Percentiles rank a stretch among this genome's conserved stretches.
Evolutionary conservation across 2,113 vertebrate species (phyloP).

Genomic region (Carassius gibelio): DNA sequence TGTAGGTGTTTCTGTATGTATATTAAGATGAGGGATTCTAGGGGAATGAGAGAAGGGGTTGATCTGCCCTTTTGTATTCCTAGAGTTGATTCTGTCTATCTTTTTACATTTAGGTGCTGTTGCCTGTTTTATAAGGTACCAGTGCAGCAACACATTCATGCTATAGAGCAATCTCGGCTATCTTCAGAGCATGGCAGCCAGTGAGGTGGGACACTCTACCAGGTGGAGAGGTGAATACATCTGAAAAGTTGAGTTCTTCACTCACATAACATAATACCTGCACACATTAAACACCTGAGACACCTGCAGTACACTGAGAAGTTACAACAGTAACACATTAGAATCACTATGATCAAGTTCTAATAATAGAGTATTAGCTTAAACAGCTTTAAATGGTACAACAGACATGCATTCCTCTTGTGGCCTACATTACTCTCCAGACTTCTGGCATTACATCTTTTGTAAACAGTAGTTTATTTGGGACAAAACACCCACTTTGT

Average conservation of each 20-base stretch:
- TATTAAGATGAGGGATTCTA: background rate
- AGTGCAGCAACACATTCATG: background rate
- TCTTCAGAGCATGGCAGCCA: slow-evolving; percentile 54
- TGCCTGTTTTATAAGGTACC: background rate
- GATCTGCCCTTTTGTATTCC: no score
- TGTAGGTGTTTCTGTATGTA: background rate
- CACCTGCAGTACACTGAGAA: slow-evolving; percentile 20
- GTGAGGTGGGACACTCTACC: slow-evolving; percentile 67
- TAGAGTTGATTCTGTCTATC: background rate
- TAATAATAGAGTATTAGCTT: background rate
- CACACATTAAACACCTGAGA: slow-evolving; percentile 17
- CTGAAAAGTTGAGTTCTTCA: slow-evolving; percentile 53
- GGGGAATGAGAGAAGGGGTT: background rate
- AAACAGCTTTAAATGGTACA: background rate
- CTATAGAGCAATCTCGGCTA: slow-evolving; percentile 1
- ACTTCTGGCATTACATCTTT: background rate
- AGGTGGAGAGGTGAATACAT: slow-evolving; percentile 59
- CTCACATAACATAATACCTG: slow-evolving; percentile 51
- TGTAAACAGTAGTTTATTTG: background rate
- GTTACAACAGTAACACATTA: slow-evolving; percentile 1
- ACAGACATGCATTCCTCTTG: background rate
- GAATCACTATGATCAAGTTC: background rate
- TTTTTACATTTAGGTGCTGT: slow-evolving; percentile 4
- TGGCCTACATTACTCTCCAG: background rate
- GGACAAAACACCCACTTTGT: background rate